Conservation (phyloP, 2,113 vertebrate genomes). For the Ciconia maguari region DNA sequence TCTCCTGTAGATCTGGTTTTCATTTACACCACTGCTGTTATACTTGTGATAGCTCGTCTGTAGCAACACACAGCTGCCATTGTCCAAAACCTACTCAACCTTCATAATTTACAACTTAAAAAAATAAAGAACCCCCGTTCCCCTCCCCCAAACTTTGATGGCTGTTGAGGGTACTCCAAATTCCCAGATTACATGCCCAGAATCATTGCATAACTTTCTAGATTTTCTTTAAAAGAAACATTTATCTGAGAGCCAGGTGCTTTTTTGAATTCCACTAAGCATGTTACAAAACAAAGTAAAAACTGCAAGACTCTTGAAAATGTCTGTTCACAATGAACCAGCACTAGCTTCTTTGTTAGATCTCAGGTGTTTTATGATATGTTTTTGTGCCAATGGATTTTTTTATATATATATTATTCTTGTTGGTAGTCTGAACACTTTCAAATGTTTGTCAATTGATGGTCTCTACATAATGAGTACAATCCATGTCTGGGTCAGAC, state of each 20-base stretch:
- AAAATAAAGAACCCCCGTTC: neutral
- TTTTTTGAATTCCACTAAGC: neutral
- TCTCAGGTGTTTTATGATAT: neutral
- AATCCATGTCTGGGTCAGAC: constrained; percentile 54
- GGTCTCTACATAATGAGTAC: constrained; percentile 25
- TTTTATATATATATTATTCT: neutral
- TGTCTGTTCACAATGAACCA: neutral
- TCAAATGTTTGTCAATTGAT: constrained; percentile 46
- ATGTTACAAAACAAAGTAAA: constrained; percentile 24
- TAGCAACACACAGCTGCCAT: neutral
- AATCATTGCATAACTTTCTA: neutral
- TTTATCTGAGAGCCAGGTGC: neutral
- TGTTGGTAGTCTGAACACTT: constrained; percentile 21
- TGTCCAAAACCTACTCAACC: neutral
- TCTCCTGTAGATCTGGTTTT: neutral
- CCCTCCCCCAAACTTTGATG: neutral
- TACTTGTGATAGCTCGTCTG: neutral
- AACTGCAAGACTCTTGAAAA: constrained; percentile 2
- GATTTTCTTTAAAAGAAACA: neutral
- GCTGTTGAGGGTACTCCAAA: neutral
- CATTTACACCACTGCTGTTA: neutral
- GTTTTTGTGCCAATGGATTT: neutral
- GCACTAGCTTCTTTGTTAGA: constrained; percentile 24
- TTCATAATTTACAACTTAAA: neutral
- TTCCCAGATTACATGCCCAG: neutral